These are phyloP conservation scores for Lepeophtheirus nordmannii DNA, from an alignment of 2,888 invertebrate species.

Conservation along the genomic window DNA sequence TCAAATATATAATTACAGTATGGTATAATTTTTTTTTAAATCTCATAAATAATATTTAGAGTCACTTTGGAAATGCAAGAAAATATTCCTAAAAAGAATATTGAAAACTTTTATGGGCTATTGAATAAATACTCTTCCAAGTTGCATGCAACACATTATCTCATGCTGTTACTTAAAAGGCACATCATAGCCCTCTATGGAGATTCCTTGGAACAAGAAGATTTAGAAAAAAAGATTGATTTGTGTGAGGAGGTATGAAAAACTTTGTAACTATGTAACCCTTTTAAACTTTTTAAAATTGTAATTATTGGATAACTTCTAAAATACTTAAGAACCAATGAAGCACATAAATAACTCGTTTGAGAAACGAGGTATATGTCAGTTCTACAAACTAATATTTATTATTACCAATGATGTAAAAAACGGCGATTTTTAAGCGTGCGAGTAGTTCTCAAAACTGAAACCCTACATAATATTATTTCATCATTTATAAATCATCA, in stretches of 20 bases:
- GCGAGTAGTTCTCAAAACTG: too few species aligned
- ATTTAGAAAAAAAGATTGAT: neutral
- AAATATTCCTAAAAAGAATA: neutral
- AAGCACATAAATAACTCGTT: too few species aligned
- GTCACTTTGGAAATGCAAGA: neutral
- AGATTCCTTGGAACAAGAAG: neutral
- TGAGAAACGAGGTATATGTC: too few species aligned
- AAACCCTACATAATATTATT: too few species aligned
- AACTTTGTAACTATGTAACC: too few species aligned
- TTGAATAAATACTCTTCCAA: neutral
- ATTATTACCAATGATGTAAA: too few species aligned
- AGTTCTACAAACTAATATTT: too few species aligned
- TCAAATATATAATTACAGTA: neutral
- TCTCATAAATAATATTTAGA: neutral
- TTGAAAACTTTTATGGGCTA: neutral
- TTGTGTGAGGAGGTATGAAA: neutral
- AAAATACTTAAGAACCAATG: too few species aligned
- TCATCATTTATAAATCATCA: too few species aligned
- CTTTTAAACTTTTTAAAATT: too few species aligned
- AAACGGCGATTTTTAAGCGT: too few species aligned
- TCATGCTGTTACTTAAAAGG: constrained; percentile 6
- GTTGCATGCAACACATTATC: constrained; percentile 11
- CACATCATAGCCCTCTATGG: constrained; percentile 8
- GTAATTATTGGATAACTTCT: too few species aligned
- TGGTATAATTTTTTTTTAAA: neutral